Evolutionary conservation across 2,888 invertebrate species (phyloP), one percentile per base, ranked within the genome.

Genomic region (Poecilobothrus nobilitatus): DNA sequence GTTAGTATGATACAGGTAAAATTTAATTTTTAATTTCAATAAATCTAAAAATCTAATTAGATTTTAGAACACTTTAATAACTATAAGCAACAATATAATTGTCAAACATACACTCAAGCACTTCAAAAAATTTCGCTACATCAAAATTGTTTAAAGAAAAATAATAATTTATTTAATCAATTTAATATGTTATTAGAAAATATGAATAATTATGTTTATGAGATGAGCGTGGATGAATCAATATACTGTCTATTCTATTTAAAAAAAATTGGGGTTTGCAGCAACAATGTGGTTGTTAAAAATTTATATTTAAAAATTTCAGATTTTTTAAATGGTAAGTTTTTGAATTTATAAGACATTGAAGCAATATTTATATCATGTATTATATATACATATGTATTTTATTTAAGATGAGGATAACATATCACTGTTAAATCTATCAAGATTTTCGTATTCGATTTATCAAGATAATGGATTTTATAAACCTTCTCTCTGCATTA

Each of bases 161-260:
- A 71, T 0, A 71, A 71, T 3, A 63, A 67, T 37, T 2, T 15
- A 0, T 15, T 69, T 7, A 64, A 33, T 7, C 63, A 75, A 9
- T 70, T 76, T 3, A 65, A 71, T 4, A 63, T 69, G 1, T 22
- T 77, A 22, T 63, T 78, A 7, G 65, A 76, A 2, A 33, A 72
- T 5, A 74, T 85, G 18, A 74, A 76, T 8, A 63, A 76, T 6
- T 76, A 78, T 21, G 71, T 80, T 34, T 33, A 73, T 8, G 53
- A 76, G 5, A 81, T 84, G 75, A 76, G 81, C 71, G 65, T 76
- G 0, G 76, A 82, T 53, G 80, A 81, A 44, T 73, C 83, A 53
- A 82, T 83, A 71, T 82, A 81, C 71, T 76, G 80, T 67, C 77
- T 84, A 34, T 76, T 84, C 21, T 84, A 84, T 72, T 76, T 86